A percentile compares a stretch with the other conserved stretches of the same genome.
Conservation (phyloP, 2,797 vertebrate species). For the Premnoplex brunnescens region DNA sequence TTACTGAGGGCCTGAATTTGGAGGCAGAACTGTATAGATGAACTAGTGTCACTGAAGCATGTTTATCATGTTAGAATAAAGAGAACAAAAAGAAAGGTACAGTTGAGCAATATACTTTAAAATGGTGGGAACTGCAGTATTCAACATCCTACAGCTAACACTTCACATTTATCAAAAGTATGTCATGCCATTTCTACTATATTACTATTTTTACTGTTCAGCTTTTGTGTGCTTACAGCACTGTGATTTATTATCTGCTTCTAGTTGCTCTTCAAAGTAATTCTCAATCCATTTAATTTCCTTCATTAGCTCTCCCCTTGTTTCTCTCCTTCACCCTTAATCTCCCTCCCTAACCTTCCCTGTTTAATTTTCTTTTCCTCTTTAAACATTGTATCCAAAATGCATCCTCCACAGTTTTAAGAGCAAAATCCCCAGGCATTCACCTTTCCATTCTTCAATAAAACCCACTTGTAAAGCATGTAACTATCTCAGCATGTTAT, state of each 20-base stretch:
- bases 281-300: constrained; percentile 31
- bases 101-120: not conserved
- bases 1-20: not conserved
- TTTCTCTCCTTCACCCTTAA: constrained; percentile 40
- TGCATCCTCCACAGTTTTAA: not conserved
- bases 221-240: not conserved
- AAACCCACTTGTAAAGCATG: not conserved
- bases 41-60: not conserved
- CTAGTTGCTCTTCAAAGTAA: constrained; percentile 19
- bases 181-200: not conserved
- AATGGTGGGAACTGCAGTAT: not conserved
- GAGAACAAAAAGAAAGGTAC: not conserved
- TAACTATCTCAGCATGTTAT: constrained; percentile 54
- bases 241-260: constrained; percentile 31
- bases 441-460: constrained; percentile 23
- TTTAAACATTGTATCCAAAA: constrained; percentile 26
- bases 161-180: not conserved
- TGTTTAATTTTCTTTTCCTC: constrained; percentile 37
- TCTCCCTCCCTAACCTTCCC: constrained; percentile 14
- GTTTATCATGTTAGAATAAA: not conserved
- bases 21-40: not conserved
- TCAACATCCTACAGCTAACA: not conserved
- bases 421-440: constrained; percentile 44
- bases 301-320: constrained; percentile 48
- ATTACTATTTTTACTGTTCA: not conserved